Evolutionary conservation across 92 coral and sea anemone genomes (phyloP), one percentile per base, ranked within the genome.

Genomic region (Ricordea florida): DNA sequence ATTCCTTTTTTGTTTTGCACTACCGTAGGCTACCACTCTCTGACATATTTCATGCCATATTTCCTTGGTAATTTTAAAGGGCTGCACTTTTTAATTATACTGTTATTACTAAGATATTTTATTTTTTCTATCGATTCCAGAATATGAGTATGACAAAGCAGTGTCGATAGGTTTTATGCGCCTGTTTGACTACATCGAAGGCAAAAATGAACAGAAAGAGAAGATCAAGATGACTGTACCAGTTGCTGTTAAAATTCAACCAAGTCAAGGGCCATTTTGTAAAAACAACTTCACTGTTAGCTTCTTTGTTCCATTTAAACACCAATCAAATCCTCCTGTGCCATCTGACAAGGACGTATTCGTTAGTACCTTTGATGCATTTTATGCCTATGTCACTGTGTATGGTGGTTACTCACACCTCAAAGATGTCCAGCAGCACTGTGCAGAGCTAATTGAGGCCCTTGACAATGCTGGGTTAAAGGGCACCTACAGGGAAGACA

Each of bases 181-280:
- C 13, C 83, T 92, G 51, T 92, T 89, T 27, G 27, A 76, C 0
- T 92, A 92, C 84, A 92, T 92, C 66, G 35, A 57, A 8, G 92
- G 94, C 24, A 62, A 56, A 14, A 92, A 92, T 43, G 74, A 4
- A 9, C 46, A 81, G 56, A 76, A 83, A 10, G 50, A n/a, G 49
- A 76, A 81, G 15, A 76, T 92, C 17, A 72, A 80, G 2, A 92
- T 92, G 94, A 90, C 97, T 2, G 93, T 77, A 18, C 97, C 97
- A 17, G 97, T 92, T 1, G 69, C 85, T 8, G 85, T 79, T 5
- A 48, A 80, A 42, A 66, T 92, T 42, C 88, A 92, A 16, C 83
- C 91, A 24, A 83, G 85, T 0, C 89, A 89, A 48, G 97, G 97
- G 13, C 90, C 94, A 0, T 92, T 80, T 78, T 81, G 91, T 50